Evolutionary conservation across 2,888 invertebrate genomes (phyloP).

Genomic region (Xestia xanthographa): DNA sequence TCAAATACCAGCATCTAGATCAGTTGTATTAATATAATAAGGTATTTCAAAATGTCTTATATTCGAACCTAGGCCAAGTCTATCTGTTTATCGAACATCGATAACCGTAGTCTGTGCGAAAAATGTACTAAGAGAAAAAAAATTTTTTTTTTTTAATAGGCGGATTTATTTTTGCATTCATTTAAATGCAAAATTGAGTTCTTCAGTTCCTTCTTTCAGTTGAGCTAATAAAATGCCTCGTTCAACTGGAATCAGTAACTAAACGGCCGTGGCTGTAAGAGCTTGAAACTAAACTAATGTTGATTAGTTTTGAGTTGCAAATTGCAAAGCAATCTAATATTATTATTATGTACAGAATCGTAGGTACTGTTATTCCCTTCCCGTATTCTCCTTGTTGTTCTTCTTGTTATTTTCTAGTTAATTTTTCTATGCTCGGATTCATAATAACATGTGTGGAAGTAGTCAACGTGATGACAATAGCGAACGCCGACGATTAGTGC

Average conservation of each 20-base stretch:
- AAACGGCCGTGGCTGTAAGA: background rate
- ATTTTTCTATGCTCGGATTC: constrained; percentile 9
- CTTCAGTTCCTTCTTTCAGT: background rate
- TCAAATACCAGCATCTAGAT: background rate
- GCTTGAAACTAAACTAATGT: background rate
- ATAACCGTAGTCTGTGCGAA: background rate
- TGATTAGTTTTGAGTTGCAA: background rate
- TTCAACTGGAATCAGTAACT: background rate
- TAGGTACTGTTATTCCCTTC: background rate
- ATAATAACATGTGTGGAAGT: constrained; percentile 26
- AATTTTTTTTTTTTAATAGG: too few species aligned
- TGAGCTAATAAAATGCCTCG: background rate
- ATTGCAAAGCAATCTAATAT: background rate
- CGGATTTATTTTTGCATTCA: background rate
- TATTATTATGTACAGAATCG: background rate
- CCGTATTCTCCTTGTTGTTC: background rate
- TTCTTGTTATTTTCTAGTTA: constrained; percentile 1
- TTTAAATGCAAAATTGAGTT: background rate
- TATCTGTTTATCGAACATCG: background rate
- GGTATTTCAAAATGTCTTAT: background rate
- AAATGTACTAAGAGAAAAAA: background rate
- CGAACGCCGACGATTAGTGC: constrained; percentile 35
- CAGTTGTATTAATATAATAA: background rate
- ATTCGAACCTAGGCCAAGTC: background rate
- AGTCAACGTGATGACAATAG: constrained; percentile 38